Base-by-base conservation (phyloP, 2,113 vertebrate species). In the Pagrus major region DNA sequence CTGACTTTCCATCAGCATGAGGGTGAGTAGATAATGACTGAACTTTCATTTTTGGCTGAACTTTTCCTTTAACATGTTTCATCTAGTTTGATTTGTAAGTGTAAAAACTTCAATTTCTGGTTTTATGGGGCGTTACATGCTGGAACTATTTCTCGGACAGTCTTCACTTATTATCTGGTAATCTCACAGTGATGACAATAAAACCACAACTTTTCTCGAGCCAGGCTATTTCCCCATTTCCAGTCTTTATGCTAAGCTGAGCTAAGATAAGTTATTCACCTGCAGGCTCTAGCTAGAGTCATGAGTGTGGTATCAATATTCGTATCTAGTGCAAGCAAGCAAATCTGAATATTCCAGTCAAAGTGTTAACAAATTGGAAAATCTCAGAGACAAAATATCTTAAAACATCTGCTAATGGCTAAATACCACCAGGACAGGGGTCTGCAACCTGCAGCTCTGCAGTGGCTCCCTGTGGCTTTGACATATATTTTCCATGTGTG, bases 71-170 rank as follows among this genome's bases (percentile, higher is more conserved):
- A 35, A n/a, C 14, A 35, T 1, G 39, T 18, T 47, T 8, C 25
- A 25, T n/a, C 42, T 21, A 11, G 11, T 71, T 25, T 35, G 18
- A 1, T 23, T 41, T 7, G 12, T 27, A 63, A 12, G n/a, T 39
- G 58, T 59, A 44, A 44, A 54, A 54, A 16, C 9, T 0, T 5
- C 18, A 59, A 64, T 9, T 25, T 56, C 5, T 42, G 55, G n/a
- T 71, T 80, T 80, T 29, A 54, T 14, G 16, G 2, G 10, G 25
- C 23, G 23, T 54, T 41, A 21, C 11, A 20, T 66, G 52, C 71
- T 60, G 31, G 39, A 67, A 68, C 7, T 55, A 47, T 71, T 70
- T 16, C 8, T 51, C 9, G 11, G 21, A 25, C 2, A 44, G 4
- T 35, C 16, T 31, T 5, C 3, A 1, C 25, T 9, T 23, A 29